Evolutionary conservation across 2,113 vertebrate genomes (phyloP).

Genomic region (Apaloderma vittatum): DNA sequence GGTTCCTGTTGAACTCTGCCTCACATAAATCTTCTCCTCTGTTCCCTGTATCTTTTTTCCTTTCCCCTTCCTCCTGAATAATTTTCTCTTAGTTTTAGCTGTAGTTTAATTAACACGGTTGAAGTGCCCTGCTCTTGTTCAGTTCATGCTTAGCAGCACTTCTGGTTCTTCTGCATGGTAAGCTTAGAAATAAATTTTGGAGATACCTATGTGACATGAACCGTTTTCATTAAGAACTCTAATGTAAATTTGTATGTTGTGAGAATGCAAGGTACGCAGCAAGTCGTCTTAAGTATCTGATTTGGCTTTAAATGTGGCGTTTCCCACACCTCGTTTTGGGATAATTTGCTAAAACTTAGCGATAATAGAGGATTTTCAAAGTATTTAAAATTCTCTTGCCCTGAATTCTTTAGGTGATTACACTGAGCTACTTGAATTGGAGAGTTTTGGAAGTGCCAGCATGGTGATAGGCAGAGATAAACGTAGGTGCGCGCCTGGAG

Average conservation of each 20-base stretch:
- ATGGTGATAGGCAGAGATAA: not conserved
- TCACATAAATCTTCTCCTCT: not conserved
- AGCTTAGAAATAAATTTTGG: not conserved
- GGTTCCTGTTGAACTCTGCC: not conserved
- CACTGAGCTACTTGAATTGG: conserved; percentile 17
- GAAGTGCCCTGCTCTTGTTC: not conserved
- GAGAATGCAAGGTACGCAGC: not conserved
- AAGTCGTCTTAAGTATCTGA: not conserved
- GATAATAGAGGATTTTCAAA: not conserved
- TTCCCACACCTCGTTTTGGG: not conserved
- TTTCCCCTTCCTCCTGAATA: not conserved
- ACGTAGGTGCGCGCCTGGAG: not conserved
- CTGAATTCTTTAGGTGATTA: conserved; percentile 36
- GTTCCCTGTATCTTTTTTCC: rapidly evolving
- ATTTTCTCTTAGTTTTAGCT: not conserved
- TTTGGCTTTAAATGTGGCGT: not conserved
- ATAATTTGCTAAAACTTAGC: not conserved
- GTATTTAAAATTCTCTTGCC: not conserved
- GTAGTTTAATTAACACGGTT: not conserved
- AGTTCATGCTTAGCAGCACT: not conserved
- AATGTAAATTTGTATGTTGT: not conserved
- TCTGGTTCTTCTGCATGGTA: not conserved
- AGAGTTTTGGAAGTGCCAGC: not conserved
- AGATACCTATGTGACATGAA: not conserved
- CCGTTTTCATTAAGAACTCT: not conserved